Evolutionary conservation across 2,888 invertebrate species (phyloP).

Genomic region (Teinopalpus imperialis): DNA sequence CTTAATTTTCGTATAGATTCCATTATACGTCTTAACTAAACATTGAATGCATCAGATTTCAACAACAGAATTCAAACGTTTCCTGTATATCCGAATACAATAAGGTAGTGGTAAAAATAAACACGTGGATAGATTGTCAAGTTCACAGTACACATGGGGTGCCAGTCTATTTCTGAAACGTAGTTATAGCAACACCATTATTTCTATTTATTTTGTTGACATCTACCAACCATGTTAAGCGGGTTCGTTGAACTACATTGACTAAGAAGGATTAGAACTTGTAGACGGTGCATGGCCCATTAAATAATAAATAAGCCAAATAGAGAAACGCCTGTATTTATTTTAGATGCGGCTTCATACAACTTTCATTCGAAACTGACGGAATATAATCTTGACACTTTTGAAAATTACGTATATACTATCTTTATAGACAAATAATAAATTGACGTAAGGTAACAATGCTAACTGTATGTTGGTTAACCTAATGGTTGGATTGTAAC

Average conservation of each 20-base stretch:
- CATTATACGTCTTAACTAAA: conserved; percentile 30
- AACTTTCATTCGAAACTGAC: neutral
- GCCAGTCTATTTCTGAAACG: conserved; percentile 64
- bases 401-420: too few relatives aligned
- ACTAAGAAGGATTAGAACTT: conserved; percentile 34
- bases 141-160: conserved; percentile 68
- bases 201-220: conserved; percentile 61
- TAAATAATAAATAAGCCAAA: conserved; percentile 35
- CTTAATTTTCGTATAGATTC: too few relatives aligned
- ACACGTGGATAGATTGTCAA: conserved; percentile 70
- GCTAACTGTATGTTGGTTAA: too few relatives aligned
- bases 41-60: conserved; percentile 27
- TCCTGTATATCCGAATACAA: conserved; percentile 65
- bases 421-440: too few relatives aligned
- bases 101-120: conserved; percentile 72
- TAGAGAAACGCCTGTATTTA: conserved; percentile 20
- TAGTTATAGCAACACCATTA: conserved; percentile 58
- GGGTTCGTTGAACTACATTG: conserved; percentile 41
- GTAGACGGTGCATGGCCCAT: conserved; percentile 34
- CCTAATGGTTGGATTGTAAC: too few relatives aligned
- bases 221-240: conserved; percentile 34
- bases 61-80: conserved; percentile 35
- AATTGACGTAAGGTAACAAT: too few relatives aligned
- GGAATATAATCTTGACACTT: neutral
- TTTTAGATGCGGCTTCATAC: conserved; percentile 1